phyloP scores from a whole-genome alignment of 2,113 vertebrate species.

The Psophia crepitans region DNA sequence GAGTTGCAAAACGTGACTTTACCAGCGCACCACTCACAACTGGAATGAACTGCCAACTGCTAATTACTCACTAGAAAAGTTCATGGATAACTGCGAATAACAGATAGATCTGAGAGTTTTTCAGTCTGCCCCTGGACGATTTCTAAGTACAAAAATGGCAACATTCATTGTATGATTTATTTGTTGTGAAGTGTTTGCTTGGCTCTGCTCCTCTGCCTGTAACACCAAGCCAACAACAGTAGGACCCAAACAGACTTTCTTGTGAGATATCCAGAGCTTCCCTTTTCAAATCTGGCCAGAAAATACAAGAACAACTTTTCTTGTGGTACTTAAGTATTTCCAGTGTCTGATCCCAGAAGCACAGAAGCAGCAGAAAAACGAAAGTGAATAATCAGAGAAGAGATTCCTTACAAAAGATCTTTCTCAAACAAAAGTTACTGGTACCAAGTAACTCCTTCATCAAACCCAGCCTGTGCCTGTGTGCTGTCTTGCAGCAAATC shows the following conservation, averaged over 20 bases:
- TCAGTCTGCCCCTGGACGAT: not conserved
- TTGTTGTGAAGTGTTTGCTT: conserved; percentile 19
- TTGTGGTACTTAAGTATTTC: not conserved
- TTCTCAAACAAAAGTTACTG: not conserved
- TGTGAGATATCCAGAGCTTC: not conserved
- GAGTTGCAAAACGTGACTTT: not conserved
- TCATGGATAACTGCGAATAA: not conserved
- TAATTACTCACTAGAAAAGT: not conserved
- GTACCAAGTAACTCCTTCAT: not conserved
- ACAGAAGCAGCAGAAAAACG: not conserved
- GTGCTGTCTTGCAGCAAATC: not conserved
- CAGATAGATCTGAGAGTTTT: not conserved
- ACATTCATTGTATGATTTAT: not conserved
- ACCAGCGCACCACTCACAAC: not conserved
- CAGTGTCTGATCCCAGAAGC: not conserved
- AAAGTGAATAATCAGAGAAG: not conserved
- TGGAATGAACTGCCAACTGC: not conserved
- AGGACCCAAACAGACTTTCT: not conserved
- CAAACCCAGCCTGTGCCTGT: not conserved
- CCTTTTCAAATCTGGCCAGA: not conserved
- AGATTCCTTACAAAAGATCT: not conserved
- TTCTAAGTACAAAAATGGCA: not conserved
- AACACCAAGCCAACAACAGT: not conserved
- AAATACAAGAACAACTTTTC: not conserved
- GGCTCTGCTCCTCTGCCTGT: not conserved